A percentile compares a stretch with the other conserved stretches of the same genome.
Conservation (phyloP, 2,888 invertebrate species). For the Lathronympha strigana region DNA sequence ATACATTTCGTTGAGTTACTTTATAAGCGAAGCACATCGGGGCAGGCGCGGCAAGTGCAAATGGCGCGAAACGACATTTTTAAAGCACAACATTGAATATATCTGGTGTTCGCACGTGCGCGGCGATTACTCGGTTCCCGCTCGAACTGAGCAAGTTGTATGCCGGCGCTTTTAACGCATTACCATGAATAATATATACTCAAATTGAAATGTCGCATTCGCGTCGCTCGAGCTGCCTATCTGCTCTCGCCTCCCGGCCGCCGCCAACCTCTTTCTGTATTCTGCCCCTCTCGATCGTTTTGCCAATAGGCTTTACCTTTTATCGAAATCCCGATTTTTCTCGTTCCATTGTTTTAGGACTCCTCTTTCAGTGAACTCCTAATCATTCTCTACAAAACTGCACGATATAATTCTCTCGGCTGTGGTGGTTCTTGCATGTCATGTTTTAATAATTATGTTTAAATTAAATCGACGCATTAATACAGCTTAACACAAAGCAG, state of each 20-base stretch:
- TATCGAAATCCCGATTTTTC: slow-evolving; percentile 57
- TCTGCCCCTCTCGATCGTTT: slow-evolving; percentile 65
- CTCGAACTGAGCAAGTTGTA: slow-evolving; percentile 70
- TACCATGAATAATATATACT: slow-evolving; percentile 84
- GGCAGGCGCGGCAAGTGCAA: slow-evolving; percentile 68
- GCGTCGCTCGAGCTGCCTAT: slow-evolving; percentile 76
- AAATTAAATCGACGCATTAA: slow-evolving; percentile 33
- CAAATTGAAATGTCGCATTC: slow-evolving; percentile 84
- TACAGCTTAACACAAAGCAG: slow-evolving; percentile 62
- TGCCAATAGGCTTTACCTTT: slow-evolving; percentile 77
- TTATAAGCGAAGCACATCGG: slow-evolving; percentile 76
- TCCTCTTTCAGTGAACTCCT: slow-evolving; percentile 26
- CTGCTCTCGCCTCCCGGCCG: slow-evolving; percentile 61
- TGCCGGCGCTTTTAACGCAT: slow-evolving; percentile 82
- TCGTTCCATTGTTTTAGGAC: slow-evolving; percentile 52
- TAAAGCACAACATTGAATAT: slow-evolving; percentile 81
- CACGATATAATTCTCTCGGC: slow-evolving; percentile 21
- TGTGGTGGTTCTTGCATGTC: slow-evolving; percentile 28
- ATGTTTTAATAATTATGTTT: slow-evolving; percentile 25
- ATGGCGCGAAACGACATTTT: slow-evolving; percentile 81
- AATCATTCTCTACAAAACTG: slow-evolving; percentile 19
- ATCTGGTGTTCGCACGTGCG: slow-evolving; percentile 74
- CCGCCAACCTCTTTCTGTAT: slow-evolving; percentile 63
- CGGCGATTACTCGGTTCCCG: slow-evolving; percentile 74
- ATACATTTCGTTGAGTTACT: slow-evolving; percentile 70